Evolutionary conservation across 1,140 invertebrate species (phyloP), one percentile per base, ranked within the genome.

Genomic region (Pogonomyrmex barbatus): DNA sequence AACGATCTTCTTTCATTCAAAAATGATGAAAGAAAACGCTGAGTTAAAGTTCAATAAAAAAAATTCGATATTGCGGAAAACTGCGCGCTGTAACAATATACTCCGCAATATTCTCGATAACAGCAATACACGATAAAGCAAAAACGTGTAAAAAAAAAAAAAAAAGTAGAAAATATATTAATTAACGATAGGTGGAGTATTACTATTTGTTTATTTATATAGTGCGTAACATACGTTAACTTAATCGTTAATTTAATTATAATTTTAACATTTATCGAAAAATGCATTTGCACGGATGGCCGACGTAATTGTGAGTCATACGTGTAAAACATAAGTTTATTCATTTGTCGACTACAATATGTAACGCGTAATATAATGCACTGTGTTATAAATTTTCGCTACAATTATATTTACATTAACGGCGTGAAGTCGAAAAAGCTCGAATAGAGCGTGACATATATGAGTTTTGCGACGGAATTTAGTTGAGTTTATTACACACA

Each of bases 401-500:
- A 36, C 39, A 62, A 70, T 81, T 71, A 70, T 24, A 56, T 81
- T 81, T 71, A 70, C 36, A 45, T 81, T 54, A 81, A 58, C 24
- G 10, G 39, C 36, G 36, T 36, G 67, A 50, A 79, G 62, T 65
- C 45, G 76, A 71, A 81, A 81, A 81, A 81, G 78, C 36, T 56
- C 52, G 50, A 81, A 81, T 33, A 81, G 39, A 71, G 68, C 30
- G 39, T 54, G 63, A 81, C 65, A 56, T 54, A 42, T 70, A 70
- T 24, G 47, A 71, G 50, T 81, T 70, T 71, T 70, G 52, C 45
- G 71, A 71, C 71, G 78, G 78, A 81, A 81, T 81, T 65, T 50
- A 78, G 60, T 70, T 70, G 50, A 81, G 47, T 81, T 81, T 81
- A 71, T 70, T 81, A 70, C 39, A n/a, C n/a, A 50, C n/a, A 52